Percentiles rank a stretch among this genome's conserved stretches.
Evolutionary conservation across 1,140 invertebrate genomes (phyloP).

Genomic region (Aplysia californica): DNA sequence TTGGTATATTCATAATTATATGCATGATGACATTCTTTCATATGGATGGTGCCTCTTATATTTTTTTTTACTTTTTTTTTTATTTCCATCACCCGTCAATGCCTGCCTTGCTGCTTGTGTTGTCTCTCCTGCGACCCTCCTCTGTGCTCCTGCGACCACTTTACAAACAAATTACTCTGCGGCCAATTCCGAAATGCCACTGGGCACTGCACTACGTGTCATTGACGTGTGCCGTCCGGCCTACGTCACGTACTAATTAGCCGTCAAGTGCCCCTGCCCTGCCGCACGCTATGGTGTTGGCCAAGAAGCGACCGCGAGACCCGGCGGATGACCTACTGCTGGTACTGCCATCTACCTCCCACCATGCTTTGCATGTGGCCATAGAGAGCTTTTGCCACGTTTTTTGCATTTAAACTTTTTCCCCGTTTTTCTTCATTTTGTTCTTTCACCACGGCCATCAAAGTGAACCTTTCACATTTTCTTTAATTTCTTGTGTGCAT

Average conservation of each 20-base stretch:
- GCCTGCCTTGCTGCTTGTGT: constrained; percentile 30
- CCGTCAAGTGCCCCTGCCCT: constrained; percentile 19
- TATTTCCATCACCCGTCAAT: constrained; percentile 13
- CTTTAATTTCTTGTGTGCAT: too few relatives aligned
- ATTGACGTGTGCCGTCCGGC: neutral
- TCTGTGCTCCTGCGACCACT: constrained; percentile 27
- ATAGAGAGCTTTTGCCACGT: constrained; percentile 28
- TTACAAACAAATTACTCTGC: constrained; percentile 14
- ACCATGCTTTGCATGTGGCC: constrained; percentile 70
- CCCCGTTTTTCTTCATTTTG: neutral
- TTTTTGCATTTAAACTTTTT: neutral
- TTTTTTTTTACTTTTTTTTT: constrained; percentile 16
- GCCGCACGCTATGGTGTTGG: constrained; percentile 69
- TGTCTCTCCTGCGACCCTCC: constrained; percentile 26
- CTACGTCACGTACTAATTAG: constrained; percentile 14
- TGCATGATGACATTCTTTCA: constrained; percentile 27
- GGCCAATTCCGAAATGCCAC: neutral
- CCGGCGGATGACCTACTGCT: constrained; percentile 88
- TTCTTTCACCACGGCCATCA: neutral
- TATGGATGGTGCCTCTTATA: constrained; percentile 29
- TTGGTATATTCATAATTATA: neutral
- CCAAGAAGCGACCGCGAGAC: constrained; percentile 88
- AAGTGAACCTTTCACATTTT: too few relatives aligned
- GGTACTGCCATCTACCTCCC: constrained; percentile 76
- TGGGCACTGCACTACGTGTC: too few relatives aligned